Conservation (phyloP, 2,113 vertebrate species). For the Esox niger region DNA sequence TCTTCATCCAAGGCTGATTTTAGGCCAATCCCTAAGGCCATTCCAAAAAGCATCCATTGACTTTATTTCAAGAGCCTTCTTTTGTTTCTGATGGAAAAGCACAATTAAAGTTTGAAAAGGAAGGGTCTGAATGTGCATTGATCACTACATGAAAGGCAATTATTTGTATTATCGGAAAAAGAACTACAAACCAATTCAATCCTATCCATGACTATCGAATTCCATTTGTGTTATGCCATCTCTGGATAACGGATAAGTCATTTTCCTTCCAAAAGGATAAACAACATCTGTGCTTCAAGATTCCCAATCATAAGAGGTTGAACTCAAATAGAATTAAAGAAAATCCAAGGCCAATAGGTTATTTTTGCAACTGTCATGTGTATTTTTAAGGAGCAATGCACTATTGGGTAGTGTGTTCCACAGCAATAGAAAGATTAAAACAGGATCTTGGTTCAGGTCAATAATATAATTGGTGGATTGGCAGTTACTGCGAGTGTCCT, state of each 20-base stretch:
- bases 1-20: background rate
- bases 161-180: conserved; percentile 4
- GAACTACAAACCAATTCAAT: background rate
- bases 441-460: no score
- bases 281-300: background rate
- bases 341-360: no score
- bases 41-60: background rate
- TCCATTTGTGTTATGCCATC: background rate
- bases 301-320: no score
- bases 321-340: no score
- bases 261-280: background rate
- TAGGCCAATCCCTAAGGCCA: background rate
- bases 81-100: background rate
- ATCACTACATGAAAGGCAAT: conserved; percentile 18
- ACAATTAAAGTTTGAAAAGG: background rate
- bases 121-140: background rate
- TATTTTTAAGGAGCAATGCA: no score
- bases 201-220: background rate
- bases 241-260: background rate
- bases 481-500: no score
- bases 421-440: no score
- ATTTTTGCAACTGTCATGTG: no score
- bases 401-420: no score
- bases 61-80: background rate
- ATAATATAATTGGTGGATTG: no score